Percentiles rank a stretch among this genome's conserved stretches.
phyloP scores from a whole-genome alignment of 1,140 invertebrate species.

The Diprion similis region DNA sequence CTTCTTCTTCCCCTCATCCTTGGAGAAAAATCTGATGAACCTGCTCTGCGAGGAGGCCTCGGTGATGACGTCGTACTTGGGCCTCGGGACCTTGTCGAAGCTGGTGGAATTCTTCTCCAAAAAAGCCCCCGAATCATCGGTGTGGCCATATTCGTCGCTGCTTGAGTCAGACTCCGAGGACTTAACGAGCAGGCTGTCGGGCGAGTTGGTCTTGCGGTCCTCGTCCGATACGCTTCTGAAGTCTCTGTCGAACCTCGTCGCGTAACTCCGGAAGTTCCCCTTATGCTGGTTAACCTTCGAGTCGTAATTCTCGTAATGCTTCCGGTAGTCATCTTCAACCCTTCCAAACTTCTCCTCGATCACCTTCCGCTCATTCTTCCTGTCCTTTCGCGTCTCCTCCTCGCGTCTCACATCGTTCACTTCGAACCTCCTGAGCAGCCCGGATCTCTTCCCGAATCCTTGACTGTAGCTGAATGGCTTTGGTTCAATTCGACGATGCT shows the following conservation, averaged over 20 bases:
- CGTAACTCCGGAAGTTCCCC: slow-evolving; percentile 16
- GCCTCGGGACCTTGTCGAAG: slow-evolving; percentile 33
- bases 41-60: slow-evolving; percentile 30
- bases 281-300: slow-evolving; percentile 14
- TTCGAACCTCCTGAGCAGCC: slow-evolving; percentile 50
- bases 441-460: slow-evolving; percentile 48
- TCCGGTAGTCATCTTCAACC: slow-evolving; percentile 35
- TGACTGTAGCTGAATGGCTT: slow-evolving; percentile 12
- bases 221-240: slow-evolving; percentile 51
- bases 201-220: slow-evolving; percentile 57
- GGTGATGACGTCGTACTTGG: neutral
- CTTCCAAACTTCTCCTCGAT: slow-evolving; percentile 27
- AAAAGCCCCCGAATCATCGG: slow-evolving; percentile 58
- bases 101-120: slow-evolving; percentile 48
- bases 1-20: slow-evolving; percentile 42
- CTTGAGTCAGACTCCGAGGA: slow-evolving; percentile 57
- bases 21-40: slow-evolving; percentile 56
- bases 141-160: slow-evolving; percentile 57
- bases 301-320: slow-evolving; percentile 38
- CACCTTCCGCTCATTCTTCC: slow-evolving; percentile 29
- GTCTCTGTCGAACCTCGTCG: slow-evolving; percentile 22
- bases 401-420: slow-evolving; percentile 26
- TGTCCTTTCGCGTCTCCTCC: slow-evolving; percentile 24
- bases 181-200: slow-evolving; percentile 55
- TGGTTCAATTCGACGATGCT: slow-evolving; percentile 40